Base-by-base conservation (phyloP, 2,888 invertebrate species). In the Nymphalis urticae region DNA sequence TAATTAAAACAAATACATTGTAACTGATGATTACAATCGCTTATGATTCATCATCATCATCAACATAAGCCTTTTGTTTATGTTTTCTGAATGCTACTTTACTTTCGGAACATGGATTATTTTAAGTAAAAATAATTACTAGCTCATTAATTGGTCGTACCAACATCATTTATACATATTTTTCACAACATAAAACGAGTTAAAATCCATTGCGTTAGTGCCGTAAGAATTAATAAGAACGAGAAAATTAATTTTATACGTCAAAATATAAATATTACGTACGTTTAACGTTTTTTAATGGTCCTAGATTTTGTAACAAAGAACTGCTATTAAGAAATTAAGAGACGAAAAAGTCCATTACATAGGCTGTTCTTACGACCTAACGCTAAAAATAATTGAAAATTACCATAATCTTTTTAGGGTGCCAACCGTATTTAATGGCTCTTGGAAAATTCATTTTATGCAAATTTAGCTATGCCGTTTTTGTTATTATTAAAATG, bases 401-500 rank as follows among this genome's bases (percentile, higher is more conserved):
- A 47, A 65, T 71, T 65, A 71, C 64, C 68, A 68, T 72, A 68
- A 71, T 69, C 62, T 67, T 71, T 67, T 64, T 62, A 64, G 64
- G 59, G 66, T 63, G 64, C 60, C 48, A 59, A 66, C 36, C 50
- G 24, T 64, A 48, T 63, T 72, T 70, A 70, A 70, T 60, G 27
- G 42, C 53, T 59, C 59, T 60, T 54, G 48, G 53, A 62, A 71
- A 64, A 71, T 69, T 71, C 64, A 71, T 71, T 71, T 69, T 69
- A 73, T 73, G 71, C 67, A 73, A 73, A 72, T 72, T 48, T 54
- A 56, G 56, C 48, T 61, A 60, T 50, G 51, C 48, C 24, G 27
- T 64, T 72, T 66, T 69, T 67, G 64, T 59, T 59, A 58, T 60
- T 51, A 62, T 66, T 64, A 67, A 67, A 71, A 66, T 66, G 27